These are phyloP conservation scores for Heliconius hortense DNA, from an alignment of 2,888 invertebrate genomes.

Conservation along the genomic window DNA sequence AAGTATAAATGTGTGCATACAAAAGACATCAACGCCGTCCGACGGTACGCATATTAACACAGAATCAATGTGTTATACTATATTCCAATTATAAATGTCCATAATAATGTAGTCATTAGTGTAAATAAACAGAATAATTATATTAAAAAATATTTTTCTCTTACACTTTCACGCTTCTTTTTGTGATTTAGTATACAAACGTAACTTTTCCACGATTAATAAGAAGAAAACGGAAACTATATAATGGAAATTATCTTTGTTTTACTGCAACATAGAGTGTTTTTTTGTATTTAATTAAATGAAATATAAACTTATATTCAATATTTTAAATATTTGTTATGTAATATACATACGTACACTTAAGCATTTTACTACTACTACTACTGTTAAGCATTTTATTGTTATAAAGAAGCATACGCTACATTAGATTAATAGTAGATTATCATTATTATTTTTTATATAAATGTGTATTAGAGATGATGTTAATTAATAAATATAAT, in stretches of 20 bases:
- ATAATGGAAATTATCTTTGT: background rate
- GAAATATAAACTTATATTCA: background rate
- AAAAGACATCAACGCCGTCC: conserved; percentile 74
- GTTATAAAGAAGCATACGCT: no score
- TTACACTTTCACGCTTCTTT: background rate
- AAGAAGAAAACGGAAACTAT: background rate
- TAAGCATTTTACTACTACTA: no score
- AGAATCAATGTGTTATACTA: background rate
- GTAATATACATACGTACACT: background rate
- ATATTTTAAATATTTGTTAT: background rate
- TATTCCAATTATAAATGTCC: background rate
- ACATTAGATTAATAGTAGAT: no score
- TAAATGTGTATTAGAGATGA: background rate
- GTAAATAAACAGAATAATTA: background rate
- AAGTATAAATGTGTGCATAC: conserved; percentile 46
- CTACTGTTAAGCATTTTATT: background rate
- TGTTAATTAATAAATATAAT: background rate
- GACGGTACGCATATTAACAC: conserved; percentile 45
- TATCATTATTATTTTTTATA: no score
- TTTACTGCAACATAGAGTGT: background rate
- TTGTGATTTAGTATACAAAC: background rate
- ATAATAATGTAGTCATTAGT: background rate
- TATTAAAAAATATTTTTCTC: background rate
- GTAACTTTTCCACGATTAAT: no score
- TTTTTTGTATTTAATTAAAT: background rate